Base-by-base conservation (phyloP, 2,113 vertebrate species). In the Sebastes fasciatus region DNA sequence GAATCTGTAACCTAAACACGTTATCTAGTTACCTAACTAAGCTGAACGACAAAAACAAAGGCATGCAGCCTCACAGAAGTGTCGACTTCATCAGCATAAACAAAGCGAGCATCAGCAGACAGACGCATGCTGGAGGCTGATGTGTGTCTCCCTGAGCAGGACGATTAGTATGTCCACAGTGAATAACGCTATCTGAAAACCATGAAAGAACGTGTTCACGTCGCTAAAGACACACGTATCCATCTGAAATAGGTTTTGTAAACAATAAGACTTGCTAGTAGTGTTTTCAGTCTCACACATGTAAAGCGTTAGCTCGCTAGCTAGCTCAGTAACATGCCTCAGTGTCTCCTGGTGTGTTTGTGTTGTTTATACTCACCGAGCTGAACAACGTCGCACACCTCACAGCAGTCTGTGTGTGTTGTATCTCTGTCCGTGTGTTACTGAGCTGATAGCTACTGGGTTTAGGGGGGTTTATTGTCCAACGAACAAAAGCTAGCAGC, bases 401-500 rank as follows among this genome's bases (percentile, higher is more conserved):
- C 43, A n/a, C 71, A 21, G 26, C 34, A 65, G 13, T 23, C 9
- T 7, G 26, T 72, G 2, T 48, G 7, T 54, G 1, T 43, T 10
- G 12, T 17, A 49, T 48, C 68, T 66, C 11, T 21, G 57, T 54
- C 74, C 72, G 64, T 21, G 23, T 79, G 12, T 7, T 62, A 51
- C 1, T 11, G 48, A 9, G 21, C 65, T 43, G 1, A 5, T 16
- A 11, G 40, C 51, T 1, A 4, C 11, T 72, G 14, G 10, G 1
- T 14, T 34, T 34, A 34, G 9, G 26, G 8, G 57, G 10, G 9
- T 78, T 74, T 60, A 14, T 34, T 10, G 66, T 26, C 48, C 45
- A 49, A n/a, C 42, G 79, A 88, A 92, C 86, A 92, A 92, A 88
- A 89, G 89, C 92, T 92, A 85, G 60, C 82, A 81, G 54, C 57